Base-by-base conservation (phyloP, 2,113 vertebrate genomes). In the Centrocercus urophasianus region DNA sequence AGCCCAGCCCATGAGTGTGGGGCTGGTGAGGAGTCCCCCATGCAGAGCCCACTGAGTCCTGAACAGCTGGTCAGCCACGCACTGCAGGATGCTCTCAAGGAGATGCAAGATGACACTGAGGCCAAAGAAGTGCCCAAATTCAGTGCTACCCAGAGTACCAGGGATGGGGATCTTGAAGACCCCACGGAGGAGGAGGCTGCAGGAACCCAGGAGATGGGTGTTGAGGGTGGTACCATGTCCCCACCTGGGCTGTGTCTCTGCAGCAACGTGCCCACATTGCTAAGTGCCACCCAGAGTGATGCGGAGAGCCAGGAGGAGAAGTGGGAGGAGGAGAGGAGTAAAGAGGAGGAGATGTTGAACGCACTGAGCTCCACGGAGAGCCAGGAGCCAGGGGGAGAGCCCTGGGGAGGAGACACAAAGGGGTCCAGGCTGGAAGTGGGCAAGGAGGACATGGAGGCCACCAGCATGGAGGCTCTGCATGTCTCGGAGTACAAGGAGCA, bases 11-110 rank as follows among this genome's bases (percentile, higher is more conserved):
- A 67, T 84, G 86, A 57, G 0, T 71, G 52, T n/a, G 59, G 50
- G 80, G 77, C 2, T 54, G 8, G 11, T 0, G 2, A 2, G 2
- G 56, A 74, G 28, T 17, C 42, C 81, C 45, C 83, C 6, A 0
- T 76, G 11, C 7, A 2, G 6, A 0, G 0, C 32, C 61, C 4
- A 61, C 72, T 5, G 59, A 94, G 74, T 54, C 95, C 95, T 0
- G 69, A 81, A 25, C 95, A 8, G 57, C 57, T 97, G 94, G 94
- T 97, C 47, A 94, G 75, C 0, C 88, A 92, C 70, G 95, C 36
- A 0, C 73, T 95, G 80, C 91, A 96, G 57, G 92, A 78, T 0
- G 94, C 95, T 0, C 89, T 96, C 50, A 94, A 91, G 82, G 95
- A 78, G 0, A 13, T 93, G 73, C 69, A 52, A 15, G 88, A 48